Evolutionary conservation across 2,113 vertebrate species (phyloP), one percentile per base, ranked within the genome.

Genomic region (Syngnathus floridae): DNA sequence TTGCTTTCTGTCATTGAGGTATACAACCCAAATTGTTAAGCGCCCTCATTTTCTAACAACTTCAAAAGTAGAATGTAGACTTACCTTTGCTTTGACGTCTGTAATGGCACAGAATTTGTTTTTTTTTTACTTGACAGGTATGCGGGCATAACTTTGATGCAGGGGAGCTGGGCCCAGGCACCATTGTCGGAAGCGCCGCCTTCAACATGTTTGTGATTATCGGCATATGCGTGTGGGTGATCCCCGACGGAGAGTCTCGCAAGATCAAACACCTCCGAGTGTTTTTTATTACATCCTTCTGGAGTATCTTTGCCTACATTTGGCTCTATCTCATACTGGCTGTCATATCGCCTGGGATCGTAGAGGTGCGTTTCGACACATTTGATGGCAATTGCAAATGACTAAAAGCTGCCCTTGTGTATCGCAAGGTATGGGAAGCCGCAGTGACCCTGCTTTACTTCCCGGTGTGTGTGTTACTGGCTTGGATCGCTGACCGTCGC

Each of bases 131-230:
- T 60, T 54, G 1, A 11, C 72, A 92, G 90, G 96, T 98, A 3
- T 95, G 93, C 1, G 96, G 96, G 0, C 95, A 98, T 73, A 92
- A 94, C 73, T 98, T 98, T 83, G 57, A 93, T n/a, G 93, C 96
- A 0, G 96, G 96, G 0, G 93, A 95, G 48, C 67, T 98, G 0
- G 96, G 96, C 0, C 96, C 96, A 0, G 89, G 94, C 69, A 98
- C 96, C 74, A 98, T 98, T 22, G 95, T 98, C 38, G 96, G 96
- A 76, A 96, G 94, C 0, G 96, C 96, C 0, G 96, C 96, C 72
- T 98, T 98, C 90, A 98, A 98, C 82, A 97, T 98, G 95, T 94
- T 98, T 12, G 94, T 98, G 72, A 97, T 98, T 64, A 93, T 98
- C 0, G 95, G 94, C 0, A 76, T 97, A 0, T 97, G 96, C 26